Percentiles rank a stretch among this genome's conserved stretches.
These are phyloP conservation scores for Ennomos fuscantarius DNA, from an alignment of 2,888 invertebrate genomes.

Conservation along the genomic window DNA sequence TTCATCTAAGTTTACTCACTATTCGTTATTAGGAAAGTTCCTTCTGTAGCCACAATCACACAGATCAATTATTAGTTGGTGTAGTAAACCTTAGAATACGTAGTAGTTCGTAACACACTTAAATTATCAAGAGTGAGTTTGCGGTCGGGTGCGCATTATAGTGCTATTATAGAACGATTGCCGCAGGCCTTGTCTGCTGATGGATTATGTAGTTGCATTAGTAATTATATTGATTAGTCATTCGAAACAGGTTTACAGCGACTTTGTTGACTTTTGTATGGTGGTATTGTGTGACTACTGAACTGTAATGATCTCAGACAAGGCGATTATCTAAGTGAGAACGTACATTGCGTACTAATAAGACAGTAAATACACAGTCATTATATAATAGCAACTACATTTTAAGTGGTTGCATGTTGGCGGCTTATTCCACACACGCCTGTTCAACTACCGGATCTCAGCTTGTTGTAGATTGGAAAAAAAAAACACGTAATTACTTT, in stretches of 20 bases:
- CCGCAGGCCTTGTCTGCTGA: conserved; percentile 33
- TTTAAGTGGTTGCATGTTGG: not conserved
- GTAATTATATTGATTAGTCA: conserved; percentile 37
- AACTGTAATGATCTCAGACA: conserved; percentile 12
- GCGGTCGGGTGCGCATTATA: conserved; percentile 63
- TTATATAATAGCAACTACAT: too few species aligned
- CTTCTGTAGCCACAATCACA: conserved; percentile 32
- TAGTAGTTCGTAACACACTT: conserved; percentile 54
- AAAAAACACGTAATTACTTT: too few species aligned
- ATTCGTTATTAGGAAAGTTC: conserved; percentile 70
- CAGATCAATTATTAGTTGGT: conserved; percentile 14
- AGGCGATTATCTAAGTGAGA: conserved; percentile 5
- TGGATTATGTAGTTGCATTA: conserved; percentile 40
- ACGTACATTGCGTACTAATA: conserved; percentile 7
- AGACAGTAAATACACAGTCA: not conserved
- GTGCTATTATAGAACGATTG: conserved; percentile 55
- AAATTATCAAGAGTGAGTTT: conserved; percentile 72
- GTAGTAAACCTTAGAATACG: conserved; percentile 14
- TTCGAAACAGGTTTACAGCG: conserved; percentile 29
- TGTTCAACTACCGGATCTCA: too few species aligned
- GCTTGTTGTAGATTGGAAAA: too few species aligned
- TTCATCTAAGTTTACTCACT: conserved; percentile 66
- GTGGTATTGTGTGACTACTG: conserved; percentile 16
- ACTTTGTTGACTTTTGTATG: conserved; percentile 32
- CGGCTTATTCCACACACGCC: too few species aligned